These are phyloP conservation scores for Enteromius afrohamiltoni DNA, from an alignment of 2,797 vertebrate genomes.

Conservation along the genomic window DNA sequence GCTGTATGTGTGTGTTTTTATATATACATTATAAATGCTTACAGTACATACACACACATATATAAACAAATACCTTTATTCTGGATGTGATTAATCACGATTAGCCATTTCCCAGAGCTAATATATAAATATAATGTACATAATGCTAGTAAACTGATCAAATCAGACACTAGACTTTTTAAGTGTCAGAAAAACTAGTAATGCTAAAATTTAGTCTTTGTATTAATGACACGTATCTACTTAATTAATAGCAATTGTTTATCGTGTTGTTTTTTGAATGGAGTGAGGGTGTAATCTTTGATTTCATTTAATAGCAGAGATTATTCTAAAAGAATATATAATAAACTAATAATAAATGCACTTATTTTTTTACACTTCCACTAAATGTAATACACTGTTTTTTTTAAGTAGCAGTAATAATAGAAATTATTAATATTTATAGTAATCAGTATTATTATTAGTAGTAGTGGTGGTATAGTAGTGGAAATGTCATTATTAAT, in stretches of 20 bases:
- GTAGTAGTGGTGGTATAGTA: background rate
- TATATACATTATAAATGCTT: no score
- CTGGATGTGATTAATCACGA: no score
- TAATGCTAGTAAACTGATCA: background rate
- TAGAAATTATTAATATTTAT: background rate
- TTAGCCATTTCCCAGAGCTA: no score
- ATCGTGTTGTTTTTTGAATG: background rate
- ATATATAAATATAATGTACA: no score
- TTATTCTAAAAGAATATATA: background rate
- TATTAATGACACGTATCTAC: background rate
- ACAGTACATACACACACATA: no score
- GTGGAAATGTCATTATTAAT: background rate
- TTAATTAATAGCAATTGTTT: conserved; percentile 5
- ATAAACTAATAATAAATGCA: background rate
- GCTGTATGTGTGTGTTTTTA: no score
- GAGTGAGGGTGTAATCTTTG: background rate
- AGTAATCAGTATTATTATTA: background rate
- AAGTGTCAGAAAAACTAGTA: background rate
- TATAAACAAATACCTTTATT: no score
- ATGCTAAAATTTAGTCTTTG: background rate
- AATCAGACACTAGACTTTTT: conserved; percentile 12
- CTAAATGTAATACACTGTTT: background rate
- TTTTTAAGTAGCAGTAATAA: background rate
- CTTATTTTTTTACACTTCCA: background rate
- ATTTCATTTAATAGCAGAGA: background rate